Base-by-base conservation (phyloP, 2,888 invertebrate species). In the Eueremaeus valkanovi region DNA sequence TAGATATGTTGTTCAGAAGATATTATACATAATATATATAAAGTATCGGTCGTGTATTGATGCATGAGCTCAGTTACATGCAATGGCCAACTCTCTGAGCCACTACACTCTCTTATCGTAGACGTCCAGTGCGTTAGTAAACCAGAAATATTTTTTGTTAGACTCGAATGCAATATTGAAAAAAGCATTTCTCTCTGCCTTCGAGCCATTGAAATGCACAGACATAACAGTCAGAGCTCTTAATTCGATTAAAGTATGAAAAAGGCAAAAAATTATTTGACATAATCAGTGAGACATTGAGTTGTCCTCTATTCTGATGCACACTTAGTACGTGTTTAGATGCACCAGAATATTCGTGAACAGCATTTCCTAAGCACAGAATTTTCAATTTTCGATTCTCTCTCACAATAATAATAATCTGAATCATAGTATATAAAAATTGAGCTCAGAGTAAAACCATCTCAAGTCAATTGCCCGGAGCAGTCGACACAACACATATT, bases 391-490 rank as follows among this genome's bases (percentile, higher is more conserved):
- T 36, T 36, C 11, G 36, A 24, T 24, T 61, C 16, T 31, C 16
- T 2, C 61, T 3, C 31, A 61, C 24, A 27, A 61, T 49, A 49
- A 18, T 16, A 27, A 61, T 49, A 49, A 18, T 16, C 13, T 9
- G 11, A 33, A 61, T 49, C 3, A 49, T 49, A n/a, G 8, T 6
- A 49, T 49, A 49, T 3, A 6, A 49, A 49, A 49, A n/a, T n/a
- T n/a, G n/a, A n/a, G n/a, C n/a, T n/a, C n/a, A n/a, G n/a, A 49
- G 21, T 3, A n/a, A 18, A 61, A n/a, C 18, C 61, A 40, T 40
- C 24, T 68, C 68, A 40, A 68, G 68, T 68, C 68, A 68, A 68
- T 68, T n/a, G 68, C 68, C 68, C 24, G 68, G 40, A 68, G 68
- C 21, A n/a, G n/a, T n/a, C 5, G 0, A 21, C 9, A 21, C 29